Evolutionary conservation across 1,140 invertebrate species (phyloP).

Genomic region (Bombus waltoni): DNA sequence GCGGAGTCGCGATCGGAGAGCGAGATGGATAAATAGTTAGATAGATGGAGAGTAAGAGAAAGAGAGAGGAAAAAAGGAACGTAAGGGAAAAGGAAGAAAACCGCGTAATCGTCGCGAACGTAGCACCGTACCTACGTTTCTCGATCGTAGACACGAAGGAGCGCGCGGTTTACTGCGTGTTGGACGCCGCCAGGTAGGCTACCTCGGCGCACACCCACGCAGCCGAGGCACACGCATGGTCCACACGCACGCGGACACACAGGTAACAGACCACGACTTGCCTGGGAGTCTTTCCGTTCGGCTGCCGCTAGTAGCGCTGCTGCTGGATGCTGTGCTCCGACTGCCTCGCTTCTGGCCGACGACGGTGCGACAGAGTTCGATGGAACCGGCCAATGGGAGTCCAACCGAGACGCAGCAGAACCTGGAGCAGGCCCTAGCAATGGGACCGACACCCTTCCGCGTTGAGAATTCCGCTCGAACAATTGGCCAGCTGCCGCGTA

Average conservation of each 20-base stretch:
- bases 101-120: neutral
- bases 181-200: constrained; percentile 82
- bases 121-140: constrained; percentile 22
- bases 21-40: neutral
- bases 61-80: neutral
- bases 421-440: constrained; percentile 37
- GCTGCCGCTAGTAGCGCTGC: constrained; percentile 82
- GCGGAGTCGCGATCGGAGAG: neutral
- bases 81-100: neutral
- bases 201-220: constrained; percentile 77
- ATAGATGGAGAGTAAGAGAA: fast-evolving
- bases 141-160: constrained; percentile 59
- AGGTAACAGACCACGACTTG: constrained; percentile 47
- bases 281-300: constrained; percentile 78
- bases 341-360: constrained; percentile 52
- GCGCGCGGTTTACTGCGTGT: constrained; percentile 79
- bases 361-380: constrained; percentile 48
- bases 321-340: constrained; percentile 80
- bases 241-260: constrained; percentile 67
- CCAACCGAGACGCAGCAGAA: constrained; percentile 44
- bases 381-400: constrained; percentile 30
- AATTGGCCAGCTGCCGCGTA: neutral
- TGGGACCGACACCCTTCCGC: constrained; percentile 1
- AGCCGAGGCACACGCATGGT: constrained; percentile 69
- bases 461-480: neutral